Percentiles rank a stretch among this genome's conserved stretches.
These are phyloP conservation scores for Ciona savignyi DNA, from an alignment of 23 tunicate species.

Conservation along the genomic window DNA sequence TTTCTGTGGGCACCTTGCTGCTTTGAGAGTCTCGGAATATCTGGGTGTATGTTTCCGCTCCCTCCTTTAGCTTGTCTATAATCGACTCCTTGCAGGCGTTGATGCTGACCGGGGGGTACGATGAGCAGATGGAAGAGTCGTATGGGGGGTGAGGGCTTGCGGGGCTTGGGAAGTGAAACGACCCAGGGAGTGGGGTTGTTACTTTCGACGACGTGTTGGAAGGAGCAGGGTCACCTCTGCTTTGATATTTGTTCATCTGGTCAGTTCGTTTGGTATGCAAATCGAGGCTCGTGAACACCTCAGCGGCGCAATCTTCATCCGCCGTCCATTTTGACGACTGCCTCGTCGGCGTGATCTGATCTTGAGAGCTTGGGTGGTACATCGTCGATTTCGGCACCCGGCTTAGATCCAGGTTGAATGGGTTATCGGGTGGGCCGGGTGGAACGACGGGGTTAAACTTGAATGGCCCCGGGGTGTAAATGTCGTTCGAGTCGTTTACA, in stretches of 20 bases:
- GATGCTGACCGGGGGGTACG: slow-evolving; percentile 23
- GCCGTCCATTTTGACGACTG: slow-evolving; percentile 26
- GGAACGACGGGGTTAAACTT: background rate
- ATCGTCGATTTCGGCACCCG: slow-evolving; percentile 12
- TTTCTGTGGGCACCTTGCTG: slow-evolving; percentile 21
- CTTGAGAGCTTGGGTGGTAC: background rate
- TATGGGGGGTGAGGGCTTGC: background rate
- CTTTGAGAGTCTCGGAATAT: slow-evolving; percentile 23
- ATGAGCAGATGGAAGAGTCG: background rate
- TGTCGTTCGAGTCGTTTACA: background rate
- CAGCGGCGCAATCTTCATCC: slow-evolving; percentile 39
- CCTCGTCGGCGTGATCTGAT: background rate
- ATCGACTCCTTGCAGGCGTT: slow-evolving; percentile 48
- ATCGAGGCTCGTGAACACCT: slow-evolving; percentile 53
- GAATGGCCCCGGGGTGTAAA: slow-evolving; percentile 12
- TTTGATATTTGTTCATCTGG: background rate
- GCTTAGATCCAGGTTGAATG: slow-evolving; percentile 34
- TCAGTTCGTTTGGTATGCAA: slow-evolving; percentile 1
- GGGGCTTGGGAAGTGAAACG: background rate
- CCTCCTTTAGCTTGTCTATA: slow-evolving; percentile 30
- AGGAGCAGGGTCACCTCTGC: background rate
- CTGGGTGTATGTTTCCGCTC: slow-evolving; percentile 37
- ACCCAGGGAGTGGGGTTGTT: background rate
- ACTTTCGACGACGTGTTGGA: background rate
- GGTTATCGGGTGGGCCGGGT: slow-evolving; percentile 19